These are phyloP conservation scores for Drosophila subsilvestris DNA, from an alignment of 2,888 invertebrate genomes.

Conservation along the genomic window DNA sequence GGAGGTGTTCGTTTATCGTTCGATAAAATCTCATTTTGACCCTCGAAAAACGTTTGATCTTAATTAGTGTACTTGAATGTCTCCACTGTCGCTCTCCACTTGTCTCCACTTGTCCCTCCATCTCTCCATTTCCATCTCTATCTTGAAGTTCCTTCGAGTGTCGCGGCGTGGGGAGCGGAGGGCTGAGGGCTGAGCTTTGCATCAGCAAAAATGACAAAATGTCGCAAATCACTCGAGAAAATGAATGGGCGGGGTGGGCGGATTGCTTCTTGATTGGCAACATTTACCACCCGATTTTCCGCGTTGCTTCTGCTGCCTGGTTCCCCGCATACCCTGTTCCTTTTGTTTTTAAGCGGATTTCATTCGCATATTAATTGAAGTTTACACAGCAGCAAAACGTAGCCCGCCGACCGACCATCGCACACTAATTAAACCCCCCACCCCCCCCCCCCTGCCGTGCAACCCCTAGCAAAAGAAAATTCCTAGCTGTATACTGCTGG, in stretches of 20 bases:
- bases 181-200: slow-evolving; percentile 53
- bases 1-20: slow-evolving; percentile 5
- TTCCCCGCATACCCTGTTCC: slow-evolving; percentile 1
- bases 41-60: slow-evolving; percentile 71
- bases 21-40: slow-evolving; percentile 69
- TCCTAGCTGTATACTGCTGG: slow-evolving; percentile 29
- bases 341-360: slow-evolving; percentile 72
- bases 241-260: slow-evolving; percentile 1
- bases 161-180: no score
- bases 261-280: slow-evolving; percentile 59
- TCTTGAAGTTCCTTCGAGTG: slow-evolving; percentile 49
- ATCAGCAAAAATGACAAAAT: slow-evolving; percentile 76
- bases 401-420: slow-evolving; percentile 7
- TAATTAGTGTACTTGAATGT: slow-evolving; percentile 76
- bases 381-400: slow-evolving; percentile 67
- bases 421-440: slow-evolving; percentile 50
- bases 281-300: slow-evolving; percentile 39
- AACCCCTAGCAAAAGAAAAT: slow-evolving; percentile 7
- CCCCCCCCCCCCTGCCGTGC: not conserved
- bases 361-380: slow-evolving; percentile 77
- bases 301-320: no score
- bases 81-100: not conserved
- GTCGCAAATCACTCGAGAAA: slow-evolving; percentile 68
- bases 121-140: not conserved
- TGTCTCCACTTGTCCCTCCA: not conserved